A percentile compares a stretch with the other conserved stretches of the same genome.
phyloP scores from a whole-genome alignment of 2,888 invertebrate species.

The Spodoptera picta region DNA sequence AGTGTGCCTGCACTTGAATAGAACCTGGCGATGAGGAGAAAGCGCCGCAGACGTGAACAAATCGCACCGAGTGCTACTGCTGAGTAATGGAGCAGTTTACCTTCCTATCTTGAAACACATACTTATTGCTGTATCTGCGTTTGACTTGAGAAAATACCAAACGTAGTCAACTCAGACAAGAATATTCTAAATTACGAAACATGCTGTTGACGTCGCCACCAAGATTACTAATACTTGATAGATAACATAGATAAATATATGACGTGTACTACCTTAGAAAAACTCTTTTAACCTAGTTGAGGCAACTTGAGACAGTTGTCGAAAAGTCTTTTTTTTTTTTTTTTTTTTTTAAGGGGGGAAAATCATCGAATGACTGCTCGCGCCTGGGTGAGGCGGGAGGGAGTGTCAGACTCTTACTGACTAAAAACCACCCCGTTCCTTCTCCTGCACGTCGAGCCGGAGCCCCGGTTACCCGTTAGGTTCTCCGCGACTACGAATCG shows the following conservation, averaged over 20 bases:
- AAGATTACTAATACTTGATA: not conserved
- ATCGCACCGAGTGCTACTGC: slow-evolving; percentile 23
- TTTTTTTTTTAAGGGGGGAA: too few relatives aligned
- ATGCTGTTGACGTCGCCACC: too few relatives aligned
- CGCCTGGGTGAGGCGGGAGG: too few relatives aligned
- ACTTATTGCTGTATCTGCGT: slow-evolving; percentile 10
- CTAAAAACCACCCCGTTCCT: too few relatives aligned
- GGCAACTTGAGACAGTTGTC: slow-evolving; percentile 27
- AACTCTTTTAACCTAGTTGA: slow-evolving; percentile 11
- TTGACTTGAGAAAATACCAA: not conserved
- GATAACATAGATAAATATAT: not conserved
- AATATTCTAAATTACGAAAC: too few relatives aligned
- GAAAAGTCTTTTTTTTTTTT: too few relatives aligned
- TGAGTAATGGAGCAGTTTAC: not conserved
- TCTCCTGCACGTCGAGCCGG: too few relatives aligned
- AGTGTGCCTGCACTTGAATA: slow-evolving; percentile 21
- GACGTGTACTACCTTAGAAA: not conserved
- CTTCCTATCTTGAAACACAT: slow-evolving; percentile 31
- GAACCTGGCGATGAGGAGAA: slow-evolving; percentile 26
- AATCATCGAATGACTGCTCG: too few relatives aligned
- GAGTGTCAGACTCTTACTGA: too few relatives aligned
- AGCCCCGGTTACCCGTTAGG: too few relatives aligned
- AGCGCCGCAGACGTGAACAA: slow-evolving; percentile 22
- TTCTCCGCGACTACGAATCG: too few relatives aligned
- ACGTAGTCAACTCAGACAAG: not conserved